Base-by-base conservation (phyloP, 2,113 vertebrate genomes). In the Scomber scombrus region DNA sequence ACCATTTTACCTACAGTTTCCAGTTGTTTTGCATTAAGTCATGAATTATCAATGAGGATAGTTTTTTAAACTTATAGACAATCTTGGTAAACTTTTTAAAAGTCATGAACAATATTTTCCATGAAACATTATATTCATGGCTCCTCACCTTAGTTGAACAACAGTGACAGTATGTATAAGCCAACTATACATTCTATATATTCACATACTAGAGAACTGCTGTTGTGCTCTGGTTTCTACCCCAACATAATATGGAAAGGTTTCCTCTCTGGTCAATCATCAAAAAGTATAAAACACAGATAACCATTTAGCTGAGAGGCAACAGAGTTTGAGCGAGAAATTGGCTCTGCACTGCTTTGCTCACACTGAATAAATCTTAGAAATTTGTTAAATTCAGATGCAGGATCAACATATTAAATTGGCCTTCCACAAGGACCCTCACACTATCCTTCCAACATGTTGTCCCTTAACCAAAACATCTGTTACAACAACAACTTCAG, bases 401-500 rank as follows among this genome's bases (percentile, higher is more conserved):
- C 16, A 58, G 55, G 16, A 52, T 56, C 57, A 80, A 67, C 5
- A 16, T 14, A 52, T 52, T 47, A 23, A 55, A 34, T 12, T 83
- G 45, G 23, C 29, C 15, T 31, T 75, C 19, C 13, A 23, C 11
- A 18, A 40, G 11, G 2, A 11, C 15, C 60, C 51, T 61, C 56
- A 23, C 16, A 46, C 54, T 45, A 14, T 70, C 43, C 34, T 26
- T 47, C 51, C 56, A 46, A n/a, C 1, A 8, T 60, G 12, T 49
- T 45, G 18, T 15, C 18, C 16, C 70, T 9, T 40, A 40, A 40
- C 10, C 19, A n/a, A 71, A 75, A 65, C 82, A 81, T 77, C 85
- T 92, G 72, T 60, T 86, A 19, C 14, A 69, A 18, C 71, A 40
- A 11, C 64, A 82, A 73, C 71, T 81, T 80, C 40, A 63, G 63